Evolutionary conservation across 2,888 invertebrate species (phyloP).

Genomic region (Oasisia sp.): DNA sequence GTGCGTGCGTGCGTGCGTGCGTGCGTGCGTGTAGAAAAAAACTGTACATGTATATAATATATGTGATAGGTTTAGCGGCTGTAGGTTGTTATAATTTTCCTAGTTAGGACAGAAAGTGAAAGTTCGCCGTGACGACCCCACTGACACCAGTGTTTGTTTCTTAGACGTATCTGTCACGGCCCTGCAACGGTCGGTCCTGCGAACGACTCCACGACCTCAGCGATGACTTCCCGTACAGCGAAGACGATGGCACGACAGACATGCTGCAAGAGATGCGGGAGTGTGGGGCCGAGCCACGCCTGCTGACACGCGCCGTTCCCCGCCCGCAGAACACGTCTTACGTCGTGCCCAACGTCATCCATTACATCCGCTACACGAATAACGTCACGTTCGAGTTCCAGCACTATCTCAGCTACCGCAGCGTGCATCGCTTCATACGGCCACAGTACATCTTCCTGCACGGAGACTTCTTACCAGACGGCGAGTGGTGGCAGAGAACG

Average conservation of each 20-base stretch:
- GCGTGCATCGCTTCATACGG: neutral
- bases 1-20: too few species aligned
- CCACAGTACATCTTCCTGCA: conserved; percentile 25
- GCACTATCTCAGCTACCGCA: neutral
- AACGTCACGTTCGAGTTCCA: conserved; percentile 7
- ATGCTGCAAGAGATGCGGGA: neutral
- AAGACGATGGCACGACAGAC: neutral
- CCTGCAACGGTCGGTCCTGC: neutral
- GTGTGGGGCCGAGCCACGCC: neutral
- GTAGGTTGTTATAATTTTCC: too few species aligned
- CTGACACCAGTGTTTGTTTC: neutral
- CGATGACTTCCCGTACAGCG: neutral
- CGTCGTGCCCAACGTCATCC: conserved; percentile 2
- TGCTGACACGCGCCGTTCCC: neutral
- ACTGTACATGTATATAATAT: too few species aligned
- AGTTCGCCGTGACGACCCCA: neutral
- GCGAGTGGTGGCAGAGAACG: conserved; percentile 20
- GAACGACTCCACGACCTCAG: neutral
- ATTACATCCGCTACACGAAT: conserved; percentile 19
- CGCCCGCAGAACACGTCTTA: conserved; percentile 10
- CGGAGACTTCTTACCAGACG: conserved; percentile 17
- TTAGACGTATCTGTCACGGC: neutral
- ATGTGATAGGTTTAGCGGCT: too few species aligned
- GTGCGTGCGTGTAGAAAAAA: too few species aligned
- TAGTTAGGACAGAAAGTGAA: neutral